phyloP scores from a whole-genome alignment of 2,888 invertebrate species.

The Rhyacophila evoluta region DNA sequence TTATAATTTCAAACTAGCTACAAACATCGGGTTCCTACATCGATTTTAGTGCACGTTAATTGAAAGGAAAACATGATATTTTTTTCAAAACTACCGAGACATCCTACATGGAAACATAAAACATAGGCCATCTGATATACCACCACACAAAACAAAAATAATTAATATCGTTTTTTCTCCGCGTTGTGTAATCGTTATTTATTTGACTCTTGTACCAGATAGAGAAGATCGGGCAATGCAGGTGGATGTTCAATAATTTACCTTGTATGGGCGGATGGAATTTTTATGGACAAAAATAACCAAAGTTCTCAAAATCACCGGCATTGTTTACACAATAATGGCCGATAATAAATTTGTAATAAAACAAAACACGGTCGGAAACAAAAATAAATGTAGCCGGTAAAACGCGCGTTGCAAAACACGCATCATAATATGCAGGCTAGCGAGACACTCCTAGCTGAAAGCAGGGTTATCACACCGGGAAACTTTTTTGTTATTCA shows the following conservation, averaged over 20 bases:
- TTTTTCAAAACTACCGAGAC: too few relatives aligned
- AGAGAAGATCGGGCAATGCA: background rate
- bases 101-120: too few relatives aligned
- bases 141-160: background rate
- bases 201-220: background rate
- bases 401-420: slow-evolving; percentile 5
- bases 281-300: background rate
- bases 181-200: background rate
- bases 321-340: slow-evolving; percentile 22
- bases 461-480: background rate
- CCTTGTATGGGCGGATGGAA: background rate
- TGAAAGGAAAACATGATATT: too few relatives aligned
- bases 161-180: background rate
- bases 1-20: too few relatives aligned
- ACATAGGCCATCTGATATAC: too few relatives aligned
- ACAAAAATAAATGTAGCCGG: background rate
- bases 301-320: background rate
- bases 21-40: too few relatives aligned
- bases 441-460: background rate
- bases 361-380: background rate
- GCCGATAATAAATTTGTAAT: slow-evolving; percentile 10
- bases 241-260: background rate
- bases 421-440: background rate
- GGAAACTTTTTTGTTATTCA: too few relatives aligned
- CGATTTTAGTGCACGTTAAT: too few relatives aligned